Conservation (phyloP, 2,888 invertebrate species). For the Trypoxylon attenuatum region DNA sequence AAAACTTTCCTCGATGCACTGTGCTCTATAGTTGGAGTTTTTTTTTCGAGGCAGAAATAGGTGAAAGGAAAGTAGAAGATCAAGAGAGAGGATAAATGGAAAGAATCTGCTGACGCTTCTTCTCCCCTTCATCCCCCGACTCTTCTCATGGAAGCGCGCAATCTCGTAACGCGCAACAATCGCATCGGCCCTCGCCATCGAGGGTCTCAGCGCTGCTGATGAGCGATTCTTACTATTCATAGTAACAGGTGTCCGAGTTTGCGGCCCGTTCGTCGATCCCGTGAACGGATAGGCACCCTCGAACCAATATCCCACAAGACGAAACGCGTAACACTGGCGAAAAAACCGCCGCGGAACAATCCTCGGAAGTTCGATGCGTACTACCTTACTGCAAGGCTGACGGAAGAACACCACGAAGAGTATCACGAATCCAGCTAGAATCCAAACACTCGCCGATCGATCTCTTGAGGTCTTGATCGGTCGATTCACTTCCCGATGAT, state of each 20-base stretch:
- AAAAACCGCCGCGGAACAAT: not conserved
- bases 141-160: too few relatives aligned
- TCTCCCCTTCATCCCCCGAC: too few relatives aligned
- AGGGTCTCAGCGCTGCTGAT: conserved; percentile 9
- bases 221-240: conserved; percentile 11
- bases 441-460: not conserved
- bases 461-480: not conserved
- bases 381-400: not conserved
- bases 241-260: conserved; percentile 54
- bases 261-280: conserved; percentile 22
- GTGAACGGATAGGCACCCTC: conserved; percentile 46
- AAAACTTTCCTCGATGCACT: too few relatives aligned
- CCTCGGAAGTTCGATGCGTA: conserved; percentile 1
- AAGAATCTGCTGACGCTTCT: too few relatives aligned
- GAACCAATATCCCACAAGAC: not conserved
- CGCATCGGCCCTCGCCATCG: conserved; percentile 17
- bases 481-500: conserved; percentile 23
- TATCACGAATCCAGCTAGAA: not conserved
- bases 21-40: too few relatives aligned
- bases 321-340: conserved; percentile 3
- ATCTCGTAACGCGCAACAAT: not conserved
- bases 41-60: too few relatives aligned
- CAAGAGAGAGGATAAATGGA: too few relatives aligned
- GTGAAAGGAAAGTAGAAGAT: too few relatives aligned
- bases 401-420: not conserved